Conservation (phyloP, 2,888 invertebrate species). For the Chaetogeoica ovagalla region DNA sequence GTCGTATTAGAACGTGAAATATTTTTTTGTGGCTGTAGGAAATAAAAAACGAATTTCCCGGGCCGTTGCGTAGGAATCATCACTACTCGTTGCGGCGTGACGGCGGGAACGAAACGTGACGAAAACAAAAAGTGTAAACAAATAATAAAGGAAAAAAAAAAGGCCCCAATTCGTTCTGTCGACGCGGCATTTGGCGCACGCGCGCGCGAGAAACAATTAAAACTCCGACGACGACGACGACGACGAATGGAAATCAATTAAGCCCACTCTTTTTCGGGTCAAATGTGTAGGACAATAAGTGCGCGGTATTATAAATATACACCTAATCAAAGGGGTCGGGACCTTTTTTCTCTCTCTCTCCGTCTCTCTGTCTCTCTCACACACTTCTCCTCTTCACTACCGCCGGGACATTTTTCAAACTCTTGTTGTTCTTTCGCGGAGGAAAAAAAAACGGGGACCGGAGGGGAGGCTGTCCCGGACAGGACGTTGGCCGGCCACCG, state of each 20-base stretch:
- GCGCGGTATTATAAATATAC: conserved; percentile 20
- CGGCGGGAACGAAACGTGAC: neutral
- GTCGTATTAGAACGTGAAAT: too few species aligned
- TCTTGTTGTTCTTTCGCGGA: conserved; percentile 36
- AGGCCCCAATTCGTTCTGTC: conserved; percentile 18
- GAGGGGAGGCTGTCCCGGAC: conserved; percentile 36
- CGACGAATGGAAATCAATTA: conserved; percentile 41
- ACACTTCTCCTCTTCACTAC: neutral
- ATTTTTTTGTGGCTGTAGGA: too few species aligned
- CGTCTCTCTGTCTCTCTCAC: too few species aligned
- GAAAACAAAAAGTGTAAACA: conserved; percentile 23
- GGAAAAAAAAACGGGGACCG: neutral
- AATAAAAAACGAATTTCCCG: neutral
- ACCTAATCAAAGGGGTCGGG: conserved; percentile 41
- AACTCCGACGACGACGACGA: conserved; percentile 9
- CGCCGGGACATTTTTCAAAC: conserved; percentile 45
- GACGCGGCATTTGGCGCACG: neutral
- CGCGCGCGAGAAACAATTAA: conserved; percentile 28
- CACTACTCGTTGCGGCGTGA: too few species aligned
- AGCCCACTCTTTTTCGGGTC: conserved; percentile 48
- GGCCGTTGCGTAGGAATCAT: too few species aligned
- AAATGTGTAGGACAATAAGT: conserved; percentile 40
- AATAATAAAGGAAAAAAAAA: conserved; percentile 18
- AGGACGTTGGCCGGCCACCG: conserved; percentile 41
- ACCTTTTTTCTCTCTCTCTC: conserved; percentile 17